Percentiles rank a stretch among this genome's conserved stretches.
Evolutionary conservation across 2,797 vertebrate genomes (phyloP).

Genomic region (Silurus aristotelis): DNA sequence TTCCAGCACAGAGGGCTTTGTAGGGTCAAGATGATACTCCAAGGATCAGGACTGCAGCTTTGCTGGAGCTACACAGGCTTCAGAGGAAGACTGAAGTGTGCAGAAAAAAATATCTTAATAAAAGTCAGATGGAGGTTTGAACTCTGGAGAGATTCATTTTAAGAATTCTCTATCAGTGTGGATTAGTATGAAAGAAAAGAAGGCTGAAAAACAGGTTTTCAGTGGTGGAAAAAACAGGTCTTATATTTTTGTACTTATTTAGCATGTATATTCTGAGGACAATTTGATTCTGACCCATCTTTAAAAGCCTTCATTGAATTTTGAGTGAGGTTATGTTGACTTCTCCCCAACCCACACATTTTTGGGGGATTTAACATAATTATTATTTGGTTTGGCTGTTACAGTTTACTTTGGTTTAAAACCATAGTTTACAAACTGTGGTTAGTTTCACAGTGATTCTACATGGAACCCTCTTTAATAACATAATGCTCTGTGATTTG

Average conservation of each 20-base stretch:
- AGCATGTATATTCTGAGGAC: not conserved
- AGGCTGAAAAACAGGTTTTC: not conserved
- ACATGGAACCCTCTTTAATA: not conserved
- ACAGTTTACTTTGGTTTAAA: not conserved
- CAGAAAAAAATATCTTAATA: conserved; percentile 46
- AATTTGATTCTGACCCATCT: not conserved
- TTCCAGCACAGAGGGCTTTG: conserved; percentile 37
- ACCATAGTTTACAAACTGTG: not conserved
- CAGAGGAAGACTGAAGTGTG: conserved; percentile 5
- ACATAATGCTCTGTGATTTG: not conserved
- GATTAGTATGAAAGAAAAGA: not conserved
- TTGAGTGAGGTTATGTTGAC: not conserved
- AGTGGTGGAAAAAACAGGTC: not conserved
- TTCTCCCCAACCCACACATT: not conserved
- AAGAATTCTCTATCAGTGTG: not conserved
- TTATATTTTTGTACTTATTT: not conserved
- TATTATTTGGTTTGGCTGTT: not conserved
- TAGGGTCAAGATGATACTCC: conserved; percentile 44
- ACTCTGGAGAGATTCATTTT: not conserved
- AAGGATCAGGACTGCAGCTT: conserved; percentile 17
- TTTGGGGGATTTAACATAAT: not conserved
- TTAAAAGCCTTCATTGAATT: not conserved
- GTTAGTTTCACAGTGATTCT: not conserved
- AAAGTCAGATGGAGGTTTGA: conserved; percentile 31
- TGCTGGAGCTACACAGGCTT: conserved; percentile 28